A percentile compares a stretch with the other conserved stretches of the same genome.
phyloP scores from a whole-genome alignment of 2,797 vertebrate species.

The Tapera naevia region DNA sequence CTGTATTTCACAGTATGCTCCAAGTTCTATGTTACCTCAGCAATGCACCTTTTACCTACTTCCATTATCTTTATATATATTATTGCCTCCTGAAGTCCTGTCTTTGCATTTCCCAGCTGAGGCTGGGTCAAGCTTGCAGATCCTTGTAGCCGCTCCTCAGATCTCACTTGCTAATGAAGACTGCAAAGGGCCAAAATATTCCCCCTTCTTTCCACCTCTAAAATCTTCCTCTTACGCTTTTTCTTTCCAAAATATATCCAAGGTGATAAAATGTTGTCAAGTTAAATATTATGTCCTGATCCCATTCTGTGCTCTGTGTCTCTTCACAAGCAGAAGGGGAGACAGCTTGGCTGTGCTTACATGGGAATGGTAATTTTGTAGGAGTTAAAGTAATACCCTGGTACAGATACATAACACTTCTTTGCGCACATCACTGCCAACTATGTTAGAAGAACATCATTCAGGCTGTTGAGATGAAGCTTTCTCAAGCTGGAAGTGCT shows the following conservation, averaged over 20 bases:
- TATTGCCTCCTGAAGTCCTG: background rate
- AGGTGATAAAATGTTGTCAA: background rate
- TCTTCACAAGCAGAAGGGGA: background rate
- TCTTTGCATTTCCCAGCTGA: background rate
- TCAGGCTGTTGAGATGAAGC: background rate
- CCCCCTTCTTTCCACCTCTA: background rate
- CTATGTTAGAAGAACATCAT: background rate
- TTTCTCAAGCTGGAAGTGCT: background rate
- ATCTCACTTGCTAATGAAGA: background rate
- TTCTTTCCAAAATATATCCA: background rate
- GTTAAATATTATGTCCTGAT: background rate
- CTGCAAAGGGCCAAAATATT: background rate
- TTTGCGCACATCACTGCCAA: background rate
- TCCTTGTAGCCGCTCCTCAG: background rate
- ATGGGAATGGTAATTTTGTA: background rate
- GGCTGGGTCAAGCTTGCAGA: background rate
- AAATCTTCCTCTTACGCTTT: background rate
- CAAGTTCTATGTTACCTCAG: background rate
- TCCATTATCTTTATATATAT: background rate
- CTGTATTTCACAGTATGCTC: background rate
- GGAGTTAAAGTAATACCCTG: background rate
- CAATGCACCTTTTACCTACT: background rate
- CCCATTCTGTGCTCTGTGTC: background rate
- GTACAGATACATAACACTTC: background rate
- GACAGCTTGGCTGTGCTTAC: background rate